Conservation (phyloP, 30 jellyfish, hydroid and myxozoan species). For the Aurelia aurita region DNA sequence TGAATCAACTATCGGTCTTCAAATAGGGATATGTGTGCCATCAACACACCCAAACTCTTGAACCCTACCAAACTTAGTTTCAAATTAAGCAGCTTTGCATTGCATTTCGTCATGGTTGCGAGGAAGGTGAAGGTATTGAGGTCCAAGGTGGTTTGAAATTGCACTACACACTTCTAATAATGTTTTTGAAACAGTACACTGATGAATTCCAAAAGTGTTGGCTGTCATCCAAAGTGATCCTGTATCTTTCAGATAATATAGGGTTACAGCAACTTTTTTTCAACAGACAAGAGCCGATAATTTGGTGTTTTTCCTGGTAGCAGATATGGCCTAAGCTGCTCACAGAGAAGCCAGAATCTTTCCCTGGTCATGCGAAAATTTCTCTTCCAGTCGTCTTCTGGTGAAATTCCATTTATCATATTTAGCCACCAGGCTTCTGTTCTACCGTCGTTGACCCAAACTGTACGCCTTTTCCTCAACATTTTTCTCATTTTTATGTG, state of each 20-base stretch:
- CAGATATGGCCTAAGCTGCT: constrained; percentile 37
- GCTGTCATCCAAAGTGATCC: too few relatives aligned
- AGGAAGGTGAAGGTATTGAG: constrained; percentile 15
- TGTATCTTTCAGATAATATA: constrained; percentile 52
- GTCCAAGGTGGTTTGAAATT: constrained; percentile 21
- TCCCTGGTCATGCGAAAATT: constrained; percentile 53
- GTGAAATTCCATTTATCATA: constrained; percentile 1
- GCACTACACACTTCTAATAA: constrained; percentile 21
- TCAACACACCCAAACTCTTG: too few relatives aligned
- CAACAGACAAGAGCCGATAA: constrained; percentile 30
- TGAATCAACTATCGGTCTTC: constrained; percentile 11
- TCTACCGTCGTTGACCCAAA: constrained; percentile 40
- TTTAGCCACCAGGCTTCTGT: constrained; percentile 37
- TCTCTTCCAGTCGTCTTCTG: constrained; percentile 40
- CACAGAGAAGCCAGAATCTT: constrained; percentile 9
- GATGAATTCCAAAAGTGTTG: too few relatives aligned
- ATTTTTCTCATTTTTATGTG: constrained; percentile 19
- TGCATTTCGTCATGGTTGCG: constrained; percentile 17
- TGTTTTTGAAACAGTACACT: constrained; percentile 43
- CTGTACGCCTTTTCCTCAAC: constrained; percentile 21
- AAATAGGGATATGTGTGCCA: constrained; percentile 53
- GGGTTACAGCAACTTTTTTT: constrained; percentile 49
- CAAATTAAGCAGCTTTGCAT: constrained; percentile 18
- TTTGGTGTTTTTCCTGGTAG: constrained; percentile 63
- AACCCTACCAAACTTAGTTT: constrained; percentile 23